These are phyloP conservation scores for Bucco capensis DNA, from an alignment of 2,113 vertebrate genomes.

Conservation along the genomic window DNA sequence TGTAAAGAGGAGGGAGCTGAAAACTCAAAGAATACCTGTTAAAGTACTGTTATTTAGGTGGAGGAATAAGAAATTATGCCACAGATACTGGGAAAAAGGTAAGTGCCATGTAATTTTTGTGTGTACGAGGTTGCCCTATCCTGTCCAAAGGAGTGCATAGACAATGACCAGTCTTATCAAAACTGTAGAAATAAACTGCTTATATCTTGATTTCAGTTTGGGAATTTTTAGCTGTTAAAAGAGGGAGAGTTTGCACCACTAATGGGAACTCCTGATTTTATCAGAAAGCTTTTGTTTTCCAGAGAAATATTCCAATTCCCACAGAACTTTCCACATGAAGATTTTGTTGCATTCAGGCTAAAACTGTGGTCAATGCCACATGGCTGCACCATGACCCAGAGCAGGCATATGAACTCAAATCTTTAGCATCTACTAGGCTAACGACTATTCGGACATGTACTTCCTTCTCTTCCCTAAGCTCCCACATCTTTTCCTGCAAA, in stretches of 20 bases:
- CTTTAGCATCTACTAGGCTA: neutral
- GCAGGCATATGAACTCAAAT: neutral
- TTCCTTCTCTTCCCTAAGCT: neutral
- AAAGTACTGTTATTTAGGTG: neutral
- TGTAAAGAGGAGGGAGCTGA: neutral
- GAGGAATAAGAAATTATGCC: neutral
- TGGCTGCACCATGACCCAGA: fast-evolving
- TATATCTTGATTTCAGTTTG: neutral
- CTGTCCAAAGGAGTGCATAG: neutral
- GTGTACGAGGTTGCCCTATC: neutral
- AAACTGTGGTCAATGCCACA: neutral
- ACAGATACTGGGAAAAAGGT: neutral
- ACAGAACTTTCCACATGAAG: neutral
- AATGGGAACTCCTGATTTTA: neutral
- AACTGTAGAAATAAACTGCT: neutral
- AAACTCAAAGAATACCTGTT: neutral
- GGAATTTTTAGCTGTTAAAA: neutral
- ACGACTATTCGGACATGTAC: neutral
- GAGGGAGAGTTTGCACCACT: neutral
- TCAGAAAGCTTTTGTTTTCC: neutral
- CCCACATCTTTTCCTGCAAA: neutral
- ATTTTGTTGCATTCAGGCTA: neutral
- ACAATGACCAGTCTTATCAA: neutral
- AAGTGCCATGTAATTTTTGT: neutral
- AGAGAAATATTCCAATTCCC: neutral